These are phyloP conservation scores for Sebastes hubbsi DNA, from an alignment of 2,797 vertebrate species.

Conservation along the genomic window DNA sequence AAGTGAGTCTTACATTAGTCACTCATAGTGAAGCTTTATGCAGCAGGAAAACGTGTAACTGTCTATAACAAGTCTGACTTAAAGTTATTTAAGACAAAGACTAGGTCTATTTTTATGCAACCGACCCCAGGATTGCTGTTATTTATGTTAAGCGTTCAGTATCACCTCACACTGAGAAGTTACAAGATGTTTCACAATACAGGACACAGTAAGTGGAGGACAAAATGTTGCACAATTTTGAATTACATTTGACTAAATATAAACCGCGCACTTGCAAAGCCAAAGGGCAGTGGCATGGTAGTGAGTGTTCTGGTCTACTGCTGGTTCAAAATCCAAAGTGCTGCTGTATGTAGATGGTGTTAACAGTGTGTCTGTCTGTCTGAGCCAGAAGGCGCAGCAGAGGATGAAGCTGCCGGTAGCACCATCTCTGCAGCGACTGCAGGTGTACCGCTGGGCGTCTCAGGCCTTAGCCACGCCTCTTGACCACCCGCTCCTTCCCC, in stretches of 20 bases:
- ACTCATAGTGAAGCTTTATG: no score
- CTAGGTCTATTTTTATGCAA: no score
- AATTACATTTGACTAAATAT: not conserved
- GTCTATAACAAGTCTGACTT: no score
- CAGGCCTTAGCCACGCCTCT: constrained; percentile 93
- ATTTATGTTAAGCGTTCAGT: not conserved
- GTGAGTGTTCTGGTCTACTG: not conserved
- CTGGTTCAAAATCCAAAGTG: not conserved
- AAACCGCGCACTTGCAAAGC: not conserved
- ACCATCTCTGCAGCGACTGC: constrained; percentile 92
- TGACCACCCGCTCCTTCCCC: constrained; percentile 92
- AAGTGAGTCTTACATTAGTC: no score
- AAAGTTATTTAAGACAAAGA: no score
- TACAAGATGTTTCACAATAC: not conserved
- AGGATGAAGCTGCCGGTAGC: constrained; percentile 92
- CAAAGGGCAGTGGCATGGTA: not conserved
- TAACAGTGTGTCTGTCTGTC: constrained; percentile 44
- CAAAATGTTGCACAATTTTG: not conserved
- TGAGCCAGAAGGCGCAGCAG: constrained; percentile 91
- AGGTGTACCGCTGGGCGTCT: constrained; percentile 97
- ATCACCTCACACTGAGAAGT: not conserved
- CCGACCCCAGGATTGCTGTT: not conserved
- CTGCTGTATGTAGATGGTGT: constrained; percentile 1
- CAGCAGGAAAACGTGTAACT: fast-evolving
- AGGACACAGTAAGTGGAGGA: not conserved